These are phyloP conservation scores for Tamandua tetradactyla DNA, from an alignment of 2,797 vertebrate species.

Conservation along the genomic window DNA sequence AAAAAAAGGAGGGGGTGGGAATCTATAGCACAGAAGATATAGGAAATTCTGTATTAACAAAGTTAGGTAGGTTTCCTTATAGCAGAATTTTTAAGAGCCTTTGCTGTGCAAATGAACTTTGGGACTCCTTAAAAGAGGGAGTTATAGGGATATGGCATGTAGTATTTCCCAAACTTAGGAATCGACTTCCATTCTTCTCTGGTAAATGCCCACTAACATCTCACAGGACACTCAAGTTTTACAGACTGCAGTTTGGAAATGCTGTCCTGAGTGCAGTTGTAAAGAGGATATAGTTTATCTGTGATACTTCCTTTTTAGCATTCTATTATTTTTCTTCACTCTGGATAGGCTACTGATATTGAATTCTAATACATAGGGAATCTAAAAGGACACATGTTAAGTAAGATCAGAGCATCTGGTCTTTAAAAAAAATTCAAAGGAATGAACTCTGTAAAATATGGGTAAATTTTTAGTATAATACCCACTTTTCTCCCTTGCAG, in stretches of 20 bases:
- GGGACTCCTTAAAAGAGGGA: not conserved
- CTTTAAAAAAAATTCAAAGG: not conserved
- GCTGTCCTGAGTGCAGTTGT: not conserved
- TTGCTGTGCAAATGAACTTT: not conserved
- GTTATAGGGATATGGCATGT: not conserved
- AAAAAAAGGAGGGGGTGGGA: too few species aligned
- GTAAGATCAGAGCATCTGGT: not conserved
- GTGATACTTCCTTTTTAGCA: not conserved
- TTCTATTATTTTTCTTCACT: not conserved
- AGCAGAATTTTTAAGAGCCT: not conserved
- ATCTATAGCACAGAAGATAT: not conserved
- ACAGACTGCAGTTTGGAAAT: not conserved
- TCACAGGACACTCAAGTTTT: not conserved
- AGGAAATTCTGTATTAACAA: not conserved
- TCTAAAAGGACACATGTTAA: not conserved
- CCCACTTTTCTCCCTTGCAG: conserved; percentile 64
- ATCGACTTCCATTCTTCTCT: not conserved
- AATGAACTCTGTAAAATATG: not conserved
- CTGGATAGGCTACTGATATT: not conserved
- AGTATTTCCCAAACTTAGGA: not conserved
- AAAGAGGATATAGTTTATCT: not conserved
- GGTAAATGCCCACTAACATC: not conserved
- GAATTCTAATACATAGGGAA: not conserved
- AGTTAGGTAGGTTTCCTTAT: not conserved
- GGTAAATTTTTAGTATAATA: not conserved